Evolutionary conservation across 2,113 vertebrate genomes (phyloP).

Genomic region (Gymnocephalus cernua): DNA sequence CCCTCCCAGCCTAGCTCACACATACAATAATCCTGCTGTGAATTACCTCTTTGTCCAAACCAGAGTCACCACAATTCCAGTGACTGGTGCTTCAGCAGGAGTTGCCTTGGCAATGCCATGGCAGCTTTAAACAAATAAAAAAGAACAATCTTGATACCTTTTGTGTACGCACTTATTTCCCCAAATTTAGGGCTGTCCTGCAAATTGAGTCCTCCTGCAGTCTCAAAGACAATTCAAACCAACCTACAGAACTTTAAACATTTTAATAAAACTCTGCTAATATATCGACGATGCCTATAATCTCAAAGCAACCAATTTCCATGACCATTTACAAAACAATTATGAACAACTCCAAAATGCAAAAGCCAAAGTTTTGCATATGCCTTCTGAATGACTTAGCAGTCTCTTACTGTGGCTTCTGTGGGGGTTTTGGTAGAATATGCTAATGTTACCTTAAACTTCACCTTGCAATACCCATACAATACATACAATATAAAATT

Average conservation of each 20-base stretch:
- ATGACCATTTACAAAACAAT: background rate
- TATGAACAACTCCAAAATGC: background rate
- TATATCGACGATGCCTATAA: background rate
- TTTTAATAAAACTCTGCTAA: background rate
- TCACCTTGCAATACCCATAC: background rate
- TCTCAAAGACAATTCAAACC: background rate
- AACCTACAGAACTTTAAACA: background rate
- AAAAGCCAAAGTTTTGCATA: conserved; percentile 9
- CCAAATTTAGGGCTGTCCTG: conserved; percentile 1
- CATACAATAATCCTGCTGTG: conserved; percentile 81
- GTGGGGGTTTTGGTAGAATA: background rate
- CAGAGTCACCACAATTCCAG: conserved; percentile 68
- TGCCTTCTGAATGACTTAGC: conserved; percentile 1
- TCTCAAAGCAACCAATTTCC: background rate
- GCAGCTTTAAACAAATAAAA: conserved; percentile 50
- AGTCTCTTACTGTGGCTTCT: background rate
- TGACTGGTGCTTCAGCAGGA: conserved; percentile 55
- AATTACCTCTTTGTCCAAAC: conserved; percentile 81
- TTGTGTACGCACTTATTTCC: conserved; percentile 7
- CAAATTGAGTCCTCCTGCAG: background rate
- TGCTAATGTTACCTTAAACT: background rate
- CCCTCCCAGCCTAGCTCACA: conserved; percentile 67
- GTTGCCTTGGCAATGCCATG: conserved; percentile 71
- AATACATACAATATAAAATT: background rate
- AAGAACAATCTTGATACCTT: conserved; percentile 14